A percentile compares a stretch with the other conserved stretches of the same genome.
phyloP scores from a whole-genome alignment of 2,888 invertebrate genomes.

The Oxytorus armatus region DNA sequence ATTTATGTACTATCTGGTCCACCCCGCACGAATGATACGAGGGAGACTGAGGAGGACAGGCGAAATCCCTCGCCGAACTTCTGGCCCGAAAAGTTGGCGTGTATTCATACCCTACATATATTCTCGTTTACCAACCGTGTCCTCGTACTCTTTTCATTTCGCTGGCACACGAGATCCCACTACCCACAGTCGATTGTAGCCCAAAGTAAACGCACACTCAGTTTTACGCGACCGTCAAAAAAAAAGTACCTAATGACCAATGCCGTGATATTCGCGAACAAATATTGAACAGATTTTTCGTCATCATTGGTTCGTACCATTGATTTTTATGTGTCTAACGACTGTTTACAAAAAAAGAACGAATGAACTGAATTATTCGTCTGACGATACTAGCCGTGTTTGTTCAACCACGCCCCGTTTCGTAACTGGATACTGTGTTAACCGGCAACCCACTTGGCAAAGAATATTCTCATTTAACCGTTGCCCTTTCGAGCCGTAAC shows the following conservation, averaged over 20 bases:
- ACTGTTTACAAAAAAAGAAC: neutral
- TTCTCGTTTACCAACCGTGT: constrained; percentile 20
- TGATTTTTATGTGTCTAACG: neutral
- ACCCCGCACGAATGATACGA: constrained; percentile 27
- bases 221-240: neutral
- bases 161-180: neutral
- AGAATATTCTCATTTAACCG: neutral
- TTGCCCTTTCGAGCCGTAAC: no score
- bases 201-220: constrained; percentile 4
- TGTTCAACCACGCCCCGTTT: neutral
- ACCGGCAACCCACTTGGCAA: neutral
- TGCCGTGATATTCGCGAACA: constrained; percentile 13
- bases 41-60: neutral
- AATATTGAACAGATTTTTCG: constrained; percentile 27
- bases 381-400: neutral
- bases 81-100: constrained; percentile 31
- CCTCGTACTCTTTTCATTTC: constrained; percentile 20
- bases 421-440: neutral
- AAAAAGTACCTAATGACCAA: constrained; percentile 9
- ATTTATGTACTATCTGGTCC: constrained; percentile 60
- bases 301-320: constrained; percentile 1
- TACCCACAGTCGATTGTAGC: constrained; percentile 3
- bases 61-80: constrained; percentile 37
- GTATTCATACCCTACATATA: neutral
- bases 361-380: neutral